Evolutionary conservation across 2,113 vertebrate genomes (phyloP), one percentile per base, ranked within the genome.

Genomic region (Myotis davidii): DNA sequence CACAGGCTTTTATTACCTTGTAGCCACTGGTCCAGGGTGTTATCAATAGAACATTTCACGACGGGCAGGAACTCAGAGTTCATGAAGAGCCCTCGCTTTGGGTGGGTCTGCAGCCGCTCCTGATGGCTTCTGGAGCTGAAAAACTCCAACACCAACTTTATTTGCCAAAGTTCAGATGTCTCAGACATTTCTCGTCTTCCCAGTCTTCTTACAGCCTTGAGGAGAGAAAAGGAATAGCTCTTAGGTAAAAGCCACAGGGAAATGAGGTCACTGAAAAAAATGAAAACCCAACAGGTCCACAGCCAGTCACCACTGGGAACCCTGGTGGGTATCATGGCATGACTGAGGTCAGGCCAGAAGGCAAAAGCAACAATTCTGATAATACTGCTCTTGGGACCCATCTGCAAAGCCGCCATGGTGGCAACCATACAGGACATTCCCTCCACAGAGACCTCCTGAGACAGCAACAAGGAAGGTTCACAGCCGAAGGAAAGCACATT

Each of bases 141-240:
- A 92, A 99, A 97, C 74, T 99, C 99, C 94, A 99, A 97, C 87
- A 99, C 99, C 97, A 99, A 97, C 94, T 99, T 99, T 91, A 99
- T 98, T 98, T 99, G 99, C 99, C 99, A 99, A 92, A 99, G 98
- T 23, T 99, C 98, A 64, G 99, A 99, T 0, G 99, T 99, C 96
- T 99, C 99, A 0, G 98, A 98, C 97, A 99, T 98, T 61, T 99
- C 98, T 25, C 97, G 97, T 42, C 98, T 98, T 69, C 98, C 98
- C 90, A 99, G 96, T 94, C 99, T 98, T 97, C 98, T 98, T 86
- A 99, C 97, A 0, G 98, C 98, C 99, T 99, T 70, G 61, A 16
- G 73, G n/a, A 94, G 77, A 77, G 17, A 77, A 70, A 27, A 95
- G 5, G 3, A 67, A 56, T 2, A 69, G 50, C 45, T 72, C 85